These are phyloP conservation scores for Pediacus dermestoides DNA, from an alignment of 2,888 invertebrate species.

Conservation along the genomic window DNA sequence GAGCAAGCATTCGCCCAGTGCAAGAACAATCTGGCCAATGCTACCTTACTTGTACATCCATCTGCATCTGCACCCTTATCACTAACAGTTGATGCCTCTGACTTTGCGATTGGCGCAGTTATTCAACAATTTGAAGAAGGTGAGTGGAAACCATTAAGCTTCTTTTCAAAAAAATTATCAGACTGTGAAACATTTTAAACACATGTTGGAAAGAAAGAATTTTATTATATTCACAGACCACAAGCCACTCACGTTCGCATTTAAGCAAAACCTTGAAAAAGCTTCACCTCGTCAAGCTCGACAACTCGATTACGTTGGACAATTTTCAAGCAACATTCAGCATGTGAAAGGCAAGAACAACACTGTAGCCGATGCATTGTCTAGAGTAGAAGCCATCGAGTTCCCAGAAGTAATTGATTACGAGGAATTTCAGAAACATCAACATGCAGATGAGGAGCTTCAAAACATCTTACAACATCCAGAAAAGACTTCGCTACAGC, in stretches of 20 bases:
- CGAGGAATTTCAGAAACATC: conserved; percentile 18
- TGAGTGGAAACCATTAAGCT: conserved; percentile 26
- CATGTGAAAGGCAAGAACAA: conserved; percentile 38
- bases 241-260: conserved; percentile 37
- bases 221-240: conserved; percentile 36
- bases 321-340: conserved; percentile 40
- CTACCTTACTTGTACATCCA: conserved; percentile 3
- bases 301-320: conserved; percentile 38
- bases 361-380: conserved; percentile 39
- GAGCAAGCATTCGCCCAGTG: conserved; percentile 6
- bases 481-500: not conserved
- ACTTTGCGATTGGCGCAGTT: conserved; percentile 27
- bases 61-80: not conserved
- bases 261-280: conserved; percentile 31
- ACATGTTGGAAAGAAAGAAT: conserved; percentile 38
- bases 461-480: not conserved
- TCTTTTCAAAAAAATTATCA: conserved; percentile 26
- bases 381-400: conserved; percentile 15
- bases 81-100: conserved; percentile 28
- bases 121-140: conserved; percentile 25
- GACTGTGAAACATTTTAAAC: conserved; percentile 13
- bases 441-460: conserved; percentile 35
- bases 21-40: conserved; percentile 6
- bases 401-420: conserved; percentile 17
- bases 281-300: conserved; percentile 38